Conservation (phyloP, 2,113 vertebrate species). For the Notothenia coriiceps region DNA sequence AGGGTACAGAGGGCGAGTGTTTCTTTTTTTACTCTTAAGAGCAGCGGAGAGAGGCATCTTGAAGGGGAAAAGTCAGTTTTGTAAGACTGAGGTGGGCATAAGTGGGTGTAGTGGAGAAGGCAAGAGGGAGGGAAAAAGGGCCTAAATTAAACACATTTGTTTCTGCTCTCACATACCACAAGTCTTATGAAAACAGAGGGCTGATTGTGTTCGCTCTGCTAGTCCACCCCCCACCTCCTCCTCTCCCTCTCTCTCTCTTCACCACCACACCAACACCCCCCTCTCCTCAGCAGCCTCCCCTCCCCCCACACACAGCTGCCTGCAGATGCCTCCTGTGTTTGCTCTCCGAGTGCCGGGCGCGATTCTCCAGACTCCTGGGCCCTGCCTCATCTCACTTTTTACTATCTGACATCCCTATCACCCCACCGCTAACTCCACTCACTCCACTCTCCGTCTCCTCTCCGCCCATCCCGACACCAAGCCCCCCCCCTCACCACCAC, state of each 20-base stretch:
- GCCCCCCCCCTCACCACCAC: constrained; percentile 14
- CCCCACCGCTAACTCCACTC: constrained; percentile 73
- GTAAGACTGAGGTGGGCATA: constrained; percentile 76
- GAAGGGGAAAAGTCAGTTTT: constrained; percentile 69
- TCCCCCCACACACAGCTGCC: constrained; percentile 77
- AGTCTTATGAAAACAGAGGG: constrained; percentile 90
- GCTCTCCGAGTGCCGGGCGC: constrained; percentile 69
- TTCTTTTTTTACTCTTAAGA: constrained; percentile 58
- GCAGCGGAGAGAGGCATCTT: constrained; percentile 67
- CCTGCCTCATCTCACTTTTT: constrained; percentile 81
- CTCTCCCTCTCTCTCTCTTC: constrained; percentile 37
- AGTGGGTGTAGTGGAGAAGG: constrained; percentile 70
- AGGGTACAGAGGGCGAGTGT: constrained; percentile 63
- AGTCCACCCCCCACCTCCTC: constrained; percentile 56
- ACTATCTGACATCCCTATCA: constrained; percentile 82
- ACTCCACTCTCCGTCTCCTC: constrained; percentile 45
- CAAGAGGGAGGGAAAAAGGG: constrained; percentile 55
- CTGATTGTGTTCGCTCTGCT: constrained; percentile 87
- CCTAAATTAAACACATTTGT: constrained; percentile 91
- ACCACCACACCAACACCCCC: constrained; percentile 64
- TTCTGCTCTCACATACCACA: constrained; percentile 90
- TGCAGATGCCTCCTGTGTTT: constrained; percentile 84
- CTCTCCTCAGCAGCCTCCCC: constrained; percentile 47
- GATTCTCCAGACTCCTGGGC: constrained; percentile 74
- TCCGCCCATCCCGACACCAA: neutral